phyloP scores from a whole-genome alignment of 2,797 vertebrate genomes.

The Cheirogaleus major region DNA sequence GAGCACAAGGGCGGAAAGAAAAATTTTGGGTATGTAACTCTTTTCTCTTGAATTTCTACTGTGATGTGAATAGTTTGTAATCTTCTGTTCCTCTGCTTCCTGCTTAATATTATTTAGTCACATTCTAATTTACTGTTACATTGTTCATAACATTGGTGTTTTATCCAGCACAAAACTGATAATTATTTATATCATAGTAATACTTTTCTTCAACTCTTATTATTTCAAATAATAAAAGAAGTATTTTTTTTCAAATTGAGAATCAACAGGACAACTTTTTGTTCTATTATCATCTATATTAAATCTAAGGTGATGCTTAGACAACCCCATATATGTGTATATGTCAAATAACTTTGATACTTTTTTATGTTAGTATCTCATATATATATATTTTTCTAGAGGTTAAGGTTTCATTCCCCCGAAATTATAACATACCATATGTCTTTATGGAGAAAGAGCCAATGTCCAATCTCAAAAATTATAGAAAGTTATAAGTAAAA shows the following conservation, averaged over 20 bases:
- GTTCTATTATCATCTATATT: background rate
- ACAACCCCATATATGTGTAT: background rate
- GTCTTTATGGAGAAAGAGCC: background rate
- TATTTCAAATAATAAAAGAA: background rate
- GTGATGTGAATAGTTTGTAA: background rate
- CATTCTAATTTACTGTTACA: background rate
- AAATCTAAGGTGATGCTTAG: background rate
- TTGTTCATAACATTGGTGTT: background rate
- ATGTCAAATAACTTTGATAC: background rate
- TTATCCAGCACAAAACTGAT: background rate
- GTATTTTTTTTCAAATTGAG: background rate
- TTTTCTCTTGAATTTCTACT: background rate
- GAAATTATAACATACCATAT: background rate
- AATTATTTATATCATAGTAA: background rate
- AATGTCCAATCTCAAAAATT: background rate
- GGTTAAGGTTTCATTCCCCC: background rate
- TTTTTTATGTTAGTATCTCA: conserved; percentile 1
- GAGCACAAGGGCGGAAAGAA: conserved; percentile 79
- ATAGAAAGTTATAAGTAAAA: background rate
- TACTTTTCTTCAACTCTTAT: background rate
- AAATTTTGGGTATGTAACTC: conserved; percentile 86
- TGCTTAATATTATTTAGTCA: background rate
- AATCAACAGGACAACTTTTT: background rate
- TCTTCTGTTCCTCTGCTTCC: background rate
- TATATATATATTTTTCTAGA: background rate